These are phyloP conservation scores for Burhinus bistriatus DNA, from an alignment of 2,113 vertebrate species.

Conservation along the genomic window DNA sequence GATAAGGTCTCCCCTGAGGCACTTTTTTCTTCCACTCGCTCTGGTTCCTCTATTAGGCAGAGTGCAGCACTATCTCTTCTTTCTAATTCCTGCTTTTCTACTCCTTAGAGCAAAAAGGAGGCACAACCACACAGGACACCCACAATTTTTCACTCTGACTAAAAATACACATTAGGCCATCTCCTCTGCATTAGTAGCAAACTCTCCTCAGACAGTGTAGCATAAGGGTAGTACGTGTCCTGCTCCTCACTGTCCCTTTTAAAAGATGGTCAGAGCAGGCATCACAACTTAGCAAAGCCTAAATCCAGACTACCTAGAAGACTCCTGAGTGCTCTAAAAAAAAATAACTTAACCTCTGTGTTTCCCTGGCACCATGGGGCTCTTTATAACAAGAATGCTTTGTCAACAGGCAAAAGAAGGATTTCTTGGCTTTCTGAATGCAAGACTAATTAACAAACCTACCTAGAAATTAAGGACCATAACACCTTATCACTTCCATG, in stretches of 20 bases:
- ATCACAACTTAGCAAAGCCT: not conserved
- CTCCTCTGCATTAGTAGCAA: not conserved
- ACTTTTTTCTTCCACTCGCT: not conserved
- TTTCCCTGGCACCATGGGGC: not conserved
- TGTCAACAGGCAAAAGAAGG: not conserved
- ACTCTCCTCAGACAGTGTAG: not conserved
- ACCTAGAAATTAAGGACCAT: not conserved
- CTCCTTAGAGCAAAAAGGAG: not conserved
- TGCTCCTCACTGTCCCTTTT: not conserved
- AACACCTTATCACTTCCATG: not conserved
- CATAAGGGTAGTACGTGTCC: accelerated
- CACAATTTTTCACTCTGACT: not conserved
- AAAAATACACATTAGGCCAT: not conserved
- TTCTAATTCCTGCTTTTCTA: not conserved
- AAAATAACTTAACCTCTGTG: not conserved
- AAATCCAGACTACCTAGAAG: not conserved
- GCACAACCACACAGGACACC: too few relatives aligned
- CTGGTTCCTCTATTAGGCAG: not conserved
- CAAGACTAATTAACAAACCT: not conserved
- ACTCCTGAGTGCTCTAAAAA: not conserved
- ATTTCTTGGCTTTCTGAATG: not conserved
- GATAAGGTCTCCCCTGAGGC: not conserved
- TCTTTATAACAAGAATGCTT: not conserved
- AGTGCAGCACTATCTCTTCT: accelerated
- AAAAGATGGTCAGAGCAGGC: not conserved